Evolutionary conservation across 2,113 vertebrate genomes (phyloP).

Genomic region (Zosterops hypoxanthus): DNA sequence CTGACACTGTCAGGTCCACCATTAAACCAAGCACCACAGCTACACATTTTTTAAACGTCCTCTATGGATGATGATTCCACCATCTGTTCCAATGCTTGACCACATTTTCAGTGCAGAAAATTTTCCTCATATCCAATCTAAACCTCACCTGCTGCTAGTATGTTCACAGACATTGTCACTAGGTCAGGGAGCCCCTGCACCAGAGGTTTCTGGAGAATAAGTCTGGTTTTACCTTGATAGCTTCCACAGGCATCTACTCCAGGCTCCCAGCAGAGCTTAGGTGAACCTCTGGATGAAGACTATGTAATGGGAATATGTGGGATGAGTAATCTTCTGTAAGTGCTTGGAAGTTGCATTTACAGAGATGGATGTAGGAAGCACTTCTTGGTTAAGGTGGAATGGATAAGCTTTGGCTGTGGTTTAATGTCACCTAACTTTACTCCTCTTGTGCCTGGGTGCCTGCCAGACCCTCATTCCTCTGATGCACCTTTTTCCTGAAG

Average conservation of each 20-base stretch:
- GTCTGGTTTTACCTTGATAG: background rate
- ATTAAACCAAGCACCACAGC: background rate
- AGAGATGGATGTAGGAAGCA: background rate
- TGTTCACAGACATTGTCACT: background rate
- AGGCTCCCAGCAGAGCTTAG: background rate
- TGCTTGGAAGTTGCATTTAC: background rate
- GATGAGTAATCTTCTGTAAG: background rate
- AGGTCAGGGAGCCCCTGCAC: background rate
- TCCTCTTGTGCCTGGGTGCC: background rate
- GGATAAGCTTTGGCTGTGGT: background rate
- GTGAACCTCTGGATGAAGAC: background rate
- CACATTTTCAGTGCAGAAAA: background rate
- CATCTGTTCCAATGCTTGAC: background rate
- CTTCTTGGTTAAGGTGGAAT: background rate
- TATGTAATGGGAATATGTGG: background rate
- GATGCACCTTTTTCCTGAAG: background rate
- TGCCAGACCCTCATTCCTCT: background rate
- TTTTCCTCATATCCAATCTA: background rate
- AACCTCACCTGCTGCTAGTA: background rate
- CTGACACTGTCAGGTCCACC: background rate
- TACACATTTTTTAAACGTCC: background rate
- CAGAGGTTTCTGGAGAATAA: background rate
- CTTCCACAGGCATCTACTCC: background rate
- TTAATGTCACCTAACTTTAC: background rate
- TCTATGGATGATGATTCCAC: background rate